Base-by-base conservation (phyloP, 2,113 vertebrate species). In the Clupea harengus region DNA sequence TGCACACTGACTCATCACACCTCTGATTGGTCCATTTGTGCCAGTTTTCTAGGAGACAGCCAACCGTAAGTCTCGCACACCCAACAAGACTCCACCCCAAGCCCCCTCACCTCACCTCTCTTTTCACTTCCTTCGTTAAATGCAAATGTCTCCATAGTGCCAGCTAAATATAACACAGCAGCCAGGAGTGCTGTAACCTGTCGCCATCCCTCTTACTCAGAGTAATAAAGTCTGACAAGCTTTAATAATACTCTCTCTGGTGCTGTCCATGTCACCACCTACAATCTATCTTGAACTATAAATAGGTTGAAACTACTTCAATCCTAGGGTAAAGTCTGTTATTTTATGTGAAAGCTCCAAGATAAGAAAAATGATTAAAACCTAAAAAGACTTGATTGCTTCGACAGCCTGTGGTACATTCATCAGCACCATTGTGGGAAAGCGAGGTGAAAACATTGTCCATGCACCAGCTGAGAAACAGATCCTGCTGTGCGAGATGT, bases 181-280 rank as follows among this genome's bases (percentile, higher is more conserved):
- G 83, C 83, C 86, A 87, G 82, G 86, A 64, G 57, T 25, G 50
- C 86, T 64, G 60, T 83, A 84, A 87, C 86, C 75, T 81, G 86
- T 87, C 86, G 64, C 86, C 86, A 46, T 57, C 25, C 81, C 83
- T 83, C 82, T 60, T 44, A 87, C 60, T 83, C 86, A 84, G 67
- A 81, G 82, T 87, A 87, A 87, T 87, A 84, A 87, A 87, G 81
- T 50, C 82, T 81, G 86, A 84, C 86, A 87, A 83, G 86, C 81
- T 83, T 87, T 87, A 87, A 87, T 87, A 87, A 87, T 72, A 84
- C 72, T 49, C 82, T 84, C 86, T 83, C 86, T 72, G 83, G n/a
- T 81, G 50, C 86, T 1, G 50, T 83, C 83, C 86, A 87, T 72
- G 64, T 72, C 82, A 81, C 44, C 81, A 52, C 52, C 67, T 83